Conservation (phyloP, 2,113 vertebrate genomes). For the Marcusenius ussheri region DNA sequence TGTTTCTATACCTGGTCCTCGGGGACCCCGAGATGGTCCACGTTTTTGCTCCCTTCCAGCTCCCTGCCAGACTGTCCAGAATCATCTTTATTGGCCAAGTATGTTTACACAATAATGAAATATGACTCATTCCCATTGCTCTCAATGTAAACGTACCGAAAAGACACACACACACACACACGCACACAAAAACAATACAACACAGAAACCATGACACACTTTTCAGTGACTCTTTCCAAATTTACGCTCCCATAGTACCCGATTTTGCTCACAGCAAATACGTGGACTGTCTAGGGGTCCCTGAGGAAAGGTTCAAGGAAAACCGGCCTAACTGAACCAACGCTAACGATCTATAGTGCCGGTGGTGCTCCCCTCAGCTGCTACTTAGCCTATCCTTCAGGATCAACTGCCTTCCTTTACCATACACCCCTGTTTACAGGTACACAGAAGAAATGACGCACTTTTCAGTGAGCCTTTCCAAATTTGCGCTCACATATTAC, state of each 20-base stretch:
- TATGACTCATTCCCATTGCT: background rate
- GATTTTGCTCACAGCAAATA: background rate
- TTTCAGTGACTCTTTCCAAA: background rate
- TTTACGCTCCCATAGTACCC: background rate
- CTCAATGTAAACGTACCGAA: background rate
- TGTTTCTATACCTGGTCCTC: background rate
- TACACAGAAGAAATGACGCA: background rate
- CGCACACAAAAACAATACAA: background rate
- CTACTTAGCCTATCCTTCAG: background rate
- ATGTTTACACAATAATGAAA: background rate
- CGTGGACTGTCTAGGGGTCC: background rate
- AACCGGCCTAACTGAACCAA: background rate
- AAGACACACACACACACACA: background rate
- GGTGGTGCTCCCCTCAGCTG: background rate
- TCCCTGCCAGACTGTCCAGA: background rate
- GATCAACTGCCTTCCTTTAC: background rate
- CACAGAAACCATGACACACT: background rate
- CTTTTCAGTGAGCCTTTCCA: background rate
- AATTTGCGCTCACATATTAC: conserved; percentile 20
- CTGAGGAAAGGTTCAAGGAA: background rate
- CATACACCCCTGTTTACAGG: background rate
- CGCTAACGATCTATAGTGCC: background rate
- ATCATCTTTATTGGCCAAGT: background rate
- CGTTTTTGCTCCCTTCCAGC: background rate
- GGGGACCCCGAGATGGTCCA: background rate